Base-by-base conservation (phyloP, 2,113 vertebrate species). In the Anguilla rostrata region DNA sequence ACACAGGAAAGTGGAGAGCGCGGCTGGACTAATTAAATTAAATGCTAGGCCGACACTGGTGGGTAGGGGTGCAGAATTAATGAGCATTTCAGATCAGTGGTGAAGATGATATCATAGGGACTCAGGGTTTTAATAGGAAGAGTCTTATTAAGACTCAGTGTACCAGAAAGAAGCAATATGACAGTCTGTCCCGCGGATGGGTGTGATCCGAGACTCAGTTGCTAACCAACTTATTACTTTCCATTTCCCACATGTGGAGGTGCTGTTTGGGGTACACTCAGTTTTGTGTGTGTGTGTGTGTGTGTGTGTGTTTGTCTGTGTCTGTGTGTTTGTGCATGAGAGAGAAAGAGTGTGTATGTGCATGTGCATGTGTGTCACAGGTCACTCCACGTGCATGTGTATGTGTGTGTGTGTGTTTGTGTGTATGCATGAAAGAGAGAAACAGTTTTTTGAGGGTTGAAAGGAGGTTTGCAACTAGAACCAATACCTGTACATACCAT, bases 21-120 rank as follows among this genome's bases (percentile, higher is more conserved):
- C 96, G 96, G 96, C 96, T 96, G 96, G 96, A 97, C 96, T 97
- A 98, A 98, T 98, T 98, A 97, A 98, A 98, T 97, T 97, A 97
- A 97, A 96, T 96, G 96, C 96, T 95, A 95, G 94, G 95, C 96
- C 96, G 95, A 96, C 95, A 96, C 95, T 94, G 94, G 95, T 94
- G 95, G 96, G 96, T 94, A 96, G 96, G 95, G 96, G 95, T 94
- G 94, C 95, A 94, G 95, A 96, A 97, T 97, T 97, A 97, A 97
- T 97, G 96, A 97, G 96, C 96, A 96, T 96, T 96, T 94, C 94
- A 92, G 95, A 95, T 95, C 92, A 91, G 95, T 95, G 96, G 94
- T 93, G 92, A 95, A 96, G 96, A 96, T 96, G 96, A 94, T 96
- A 97, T 97, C 96, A 94, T 96, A 96, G 96, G 96, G 95, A 95